These are phyloP conservation scores for Lepidurus apus DNA, from an alignment of 1,140 invertebrate species.

Conservation along the genomic window DNA sequence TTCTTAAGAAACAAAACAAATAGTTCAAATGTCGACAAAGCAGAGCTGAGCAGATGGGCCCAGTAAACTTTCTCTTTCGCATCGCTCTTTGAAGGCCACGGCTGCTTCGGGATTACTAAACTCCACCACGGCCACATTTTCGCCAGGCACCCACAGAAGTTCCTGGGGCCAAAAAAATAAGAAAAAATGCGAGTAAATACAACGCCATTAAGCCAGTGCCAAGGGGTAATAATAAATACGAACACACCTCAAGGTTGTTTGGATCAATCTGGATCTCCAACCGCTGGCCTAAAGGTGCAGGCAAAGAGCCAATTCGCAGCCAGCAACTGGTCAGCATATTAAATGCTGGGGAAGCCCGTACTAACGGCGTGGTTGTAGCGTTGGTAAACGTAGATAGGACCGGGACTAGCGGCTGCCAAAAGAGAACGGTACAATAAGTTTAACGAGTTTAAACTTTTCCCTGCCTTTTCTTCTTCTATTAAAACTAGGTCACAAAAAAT, in stretches of 20 bases:
- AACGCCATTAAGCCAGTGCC: no score
- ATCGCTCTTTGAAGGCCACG: slow-evolving; percentile 9
- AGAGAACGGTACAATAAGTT: not conserved
- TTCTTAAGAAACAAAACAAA: not conserved
- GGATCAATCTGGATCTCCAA: not conserved
- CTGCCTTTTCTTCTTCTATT: no score
- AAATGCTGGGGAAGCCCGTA: not conserved
- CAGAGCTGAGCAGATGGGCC: not conserved
- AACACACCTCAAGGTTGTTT: not conserved
- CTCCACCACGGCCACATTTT: not conserved
- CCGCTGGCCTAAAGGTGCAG: not conserved
- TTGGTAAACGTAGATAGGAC: not conserved
- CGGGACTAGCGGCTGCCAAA: not conserved
- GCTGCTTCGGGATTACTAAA: not conserved
- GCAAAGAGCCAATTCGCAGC: not conserved
- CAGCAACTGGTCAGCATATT: not conserved
- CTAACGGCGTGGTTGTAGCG: not conserved
- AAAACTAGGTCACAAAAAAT: not conserved
- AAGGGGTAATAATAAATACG: not conserved
- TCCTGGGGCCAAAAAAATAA: not conserved
- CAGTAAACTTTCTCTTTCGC: slow-evolving; percentile 1
- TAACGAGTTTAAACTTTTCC: no score
- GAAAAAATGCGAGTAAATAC: no score
- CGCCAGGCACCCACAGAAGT: not conserved
- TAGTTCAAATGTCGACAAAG: not conserved